phyloP scores from a whole-genome alignment of 2,797 vertebrate species.

The Pogoniulus pusillus region DNA sequence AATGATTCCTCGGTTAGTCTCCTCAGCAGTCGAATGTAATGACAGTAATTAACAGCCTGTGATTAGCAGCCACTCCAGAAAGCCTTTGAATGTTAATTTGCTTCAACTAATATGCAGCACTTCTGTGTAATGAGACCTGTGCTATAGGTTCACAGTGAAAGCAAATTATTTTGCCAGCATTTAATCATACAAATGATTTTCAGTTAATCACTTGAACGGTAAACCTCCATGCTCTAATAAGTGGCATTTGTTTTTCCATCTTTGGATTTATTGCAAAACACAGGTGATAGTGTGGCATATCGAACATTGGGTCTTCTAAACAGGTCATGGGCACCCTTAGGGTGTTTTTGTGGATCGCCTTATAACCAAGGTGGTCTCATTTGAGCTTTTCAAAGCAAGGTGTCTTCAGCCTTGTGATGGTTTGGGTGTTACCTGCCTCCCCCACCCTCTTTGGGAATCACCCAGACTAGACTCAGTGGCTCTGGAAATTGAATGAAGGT shows the following conservation, averaged over 20 bases:
- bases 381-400: neutral
- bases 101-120: slow-evolving; percentile 78
- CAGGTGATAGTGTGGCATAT: slow-evolving; percentile 5
- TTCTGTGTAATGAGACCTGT: slow-evolving; percentile 81
- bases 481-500: no score
- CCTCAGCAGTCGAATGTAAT: slow-evolving; percentile 86
- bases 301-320: neutral
- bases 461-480: no score
- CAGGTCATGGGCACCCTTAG: neutral
- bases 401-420: neutral
- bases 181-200: slow-evolving; percentile 81
- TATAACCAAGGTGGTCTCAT: neutral
- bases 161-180: slow-evolving; percentile 80
- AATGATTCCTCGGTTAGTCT: slow-evolving; percentile 87
- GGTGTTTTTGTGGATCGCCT: neutral
- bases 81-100: slow-evolving; percentile 85
- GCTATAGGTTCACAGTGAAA: slow-evolving; percentile 77
- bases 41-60: slow-evolving; percentile 94
- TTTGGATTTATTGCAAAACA: slow-evolving; percentile 62
- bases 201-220: slow-evolving; percentile 78
- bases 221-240: slow-evolving; percentile 78
- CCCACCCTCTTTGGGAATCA: no score
- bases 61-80: slow-evolving; percentile 89
- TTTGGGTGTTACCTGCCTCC: no score
- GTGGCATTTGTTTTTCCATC: slow-evolving; percentile 76